Conservation (phyloP, 1,140 invertebrate species). For the Zaprionus inermis region DNA sequence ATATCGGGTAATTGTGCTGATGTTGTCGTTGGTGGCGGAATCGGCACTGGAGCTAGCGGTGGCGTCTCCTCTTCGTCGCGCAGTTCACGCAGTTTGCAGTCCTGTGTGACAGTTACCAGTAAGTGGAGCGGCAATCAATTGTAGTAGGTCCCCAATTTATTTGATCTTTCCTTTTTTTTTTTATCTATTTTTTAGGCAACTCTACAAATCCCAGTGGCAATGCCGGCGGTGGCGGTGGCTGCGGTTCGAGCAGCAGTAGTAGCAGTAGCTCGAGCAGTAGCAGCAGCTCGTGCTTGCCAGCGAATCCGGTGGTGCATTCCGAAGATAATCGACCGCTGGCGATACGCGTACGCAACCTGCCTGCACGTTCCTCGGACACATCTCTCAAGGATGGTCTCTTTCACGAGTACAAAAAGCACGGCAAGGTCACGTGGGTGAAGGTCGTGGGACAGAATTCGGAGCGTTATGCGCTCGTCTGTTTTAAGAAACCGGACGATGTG, state of each 20-base stretch:
- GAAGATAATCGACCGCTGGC: conserved; percentile 92
- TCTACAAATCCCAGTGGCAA: conserved; percentile 82
- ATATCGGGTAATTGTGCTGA: conserved; percentile 77
- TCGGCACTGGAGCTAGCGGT: conserved; percentile 20
- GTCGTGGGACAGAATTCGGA: conserved; percentile 92
- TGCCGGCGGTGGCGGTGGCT: conserved; percentile 61
- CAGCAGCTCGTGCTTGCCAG: conserved; percentile 64
- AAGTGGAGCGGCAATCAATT: conserved; percentile 23
- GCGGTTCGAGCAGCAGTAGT: conserved; percentile 76
- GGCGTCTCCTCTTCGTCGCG: conserved; percentile 31
- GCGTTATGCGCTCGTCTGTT: conserved; percentile 95
- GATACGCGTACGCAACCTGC: conserved; percentile 96
- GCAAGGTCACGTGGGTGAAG: conserved; percentile 97
- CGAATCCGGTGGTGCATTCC: conserved; percentile 85
- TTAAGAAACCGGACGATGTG: conserved; percentile 98
- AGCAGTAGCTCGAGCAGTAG: conserved; percentile 73
- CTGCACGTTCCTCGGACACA: conserved; percentile 94
- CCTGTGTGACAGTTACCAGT: conserved; percentile 67
- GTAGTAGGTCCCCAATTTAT: background rate
- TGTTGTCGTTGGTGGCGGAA: conserved; percentile 42
- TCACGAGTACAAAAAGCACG: conserved; percentile 99
- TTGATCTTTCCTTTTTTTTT: background rate
- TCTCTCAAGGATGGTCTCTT: conserved; percentile 98
- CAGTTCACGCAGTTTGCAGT: conserved; percentile 58
- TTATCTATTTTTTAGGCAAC: conserved; percentile 50